Evolutionary conservation across 2,888 invertebrate species (phyloP).

Genomic region (Clusia tigrina): DNA sequence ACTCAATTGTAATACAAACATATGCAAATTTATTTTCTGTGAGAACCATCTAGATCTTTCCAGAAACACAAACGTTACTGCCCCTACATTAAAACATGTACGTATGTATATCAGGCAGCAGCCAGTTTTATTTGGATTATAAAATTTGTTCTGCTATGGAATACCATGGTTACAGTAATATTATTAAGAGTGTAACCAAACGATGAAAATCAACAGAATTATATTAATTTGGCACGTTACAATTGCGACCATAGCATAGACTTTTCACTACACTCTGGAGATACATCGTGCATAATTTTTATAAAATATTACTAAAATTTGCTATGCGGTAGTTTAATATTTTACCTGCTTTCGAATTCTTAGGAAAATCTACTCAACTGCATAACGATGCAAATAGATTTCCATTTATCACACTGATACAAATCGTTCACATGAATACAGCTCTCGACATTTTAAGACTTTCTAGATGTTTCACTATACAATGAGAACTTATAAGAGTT

Average conservation of each 20-base stretch:
- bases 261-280: conserved; percentile 68
- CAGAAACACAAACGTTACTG: too few relatives aligned
- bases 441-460: conserved; percentile 27
- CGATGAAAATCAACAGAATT: conserved; percentile 63
- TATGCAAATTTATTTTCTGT: too few relatives aligned
- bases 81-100: too few relatives aligned
- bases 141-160: conserved; percentile 57
- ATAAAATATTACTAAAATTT: conserved; percentile 23
- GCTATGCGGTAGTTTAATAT: background rate
- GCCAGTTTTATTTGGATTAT: background rate
- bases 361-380: conserved; percentile 38
- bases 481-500: too few relatives aligned
- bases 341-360: conserved; percentile 43
- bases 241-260: conserved; percentile 69
- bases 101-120: too few relatives aligned
- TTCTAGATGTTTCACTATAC: too few relatives aligned
- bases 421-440: conserved; percentile 36
- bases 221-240: conserved; percentile 67
- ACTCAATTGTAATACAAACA: too few relatives aligned
- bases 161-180: conserved; percentile 64
- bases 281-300: conserved; percentile 68
- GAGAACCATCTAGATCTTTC: too few relatives aligned
- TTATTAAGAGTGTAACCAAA: conserved; percentile 58
- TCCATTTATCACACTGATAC: conserved; percentile 30
- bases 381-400: conserved; percentile 41